These are phyloP conservation scores for Omphaloscelis lunosa DNA, from an alignment of 2,888 invertebrate genomes.

Conservation along the genomic window DNA sequence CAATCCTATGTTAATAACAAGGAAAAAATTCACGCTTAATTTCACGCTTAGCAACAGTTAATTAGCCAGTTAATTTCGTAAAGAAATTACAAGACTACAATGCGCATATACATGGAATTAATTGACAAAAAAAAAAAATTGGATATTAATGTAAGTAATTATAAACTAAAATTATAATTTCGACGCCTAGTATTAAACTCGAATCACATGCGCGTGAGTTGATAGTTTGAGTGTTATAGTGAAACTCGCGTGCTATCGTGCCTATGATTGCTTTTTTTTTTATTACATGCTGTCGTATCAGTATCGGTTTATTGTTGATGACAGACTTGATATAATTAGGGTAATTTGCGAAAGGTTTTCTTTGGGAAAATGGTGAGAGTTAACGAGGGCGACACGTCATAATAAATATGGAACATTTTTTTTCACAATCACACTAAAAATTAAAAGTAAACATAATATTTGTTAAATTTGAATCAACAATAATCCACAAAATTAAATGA, in stretches of 20 bases:
- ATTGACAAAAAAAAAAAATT: conserved; percentile 18
- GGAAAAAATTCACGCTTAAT: conserved; percentile 24
- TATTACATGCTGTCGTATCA: conserved; percentile 9
- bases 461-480: background rate
- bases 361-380: background rate
- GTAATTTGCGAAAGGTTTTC: background rate
- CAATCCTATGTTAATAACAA: conserved; percentile 14
- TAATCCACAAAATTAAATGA: background rate
- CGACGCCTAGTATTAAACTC: conserved; percentile 45
- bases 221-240: conserved; percentile 54
- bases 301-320: conserved; percentile 27
- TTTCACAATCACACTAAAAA: background rate
- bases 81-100: conserved; percentile 23
- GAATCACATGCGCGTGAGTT: conserved; percentile 18
- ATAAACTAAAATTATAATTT: conserved; percentile 63
- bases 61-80: conserved; percentile 36
- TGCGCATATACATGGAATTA: conserved; percentile 16
- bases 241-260: conserved; percentile 69
- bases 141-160: conserved; percentile 40
- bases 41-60: conserved; percentile 15
- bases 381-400: too few species aligned
- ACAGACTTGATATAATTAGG: conserved; percentile 1
- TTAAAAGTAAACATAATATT: background rate
- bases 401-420: background rate
- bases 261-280: conserved; percentile 21